Evolutionary conservation across 2,113 vertebrate genomes (phyloP).

Genomic region (Paraplagusia blochii): DNA sequence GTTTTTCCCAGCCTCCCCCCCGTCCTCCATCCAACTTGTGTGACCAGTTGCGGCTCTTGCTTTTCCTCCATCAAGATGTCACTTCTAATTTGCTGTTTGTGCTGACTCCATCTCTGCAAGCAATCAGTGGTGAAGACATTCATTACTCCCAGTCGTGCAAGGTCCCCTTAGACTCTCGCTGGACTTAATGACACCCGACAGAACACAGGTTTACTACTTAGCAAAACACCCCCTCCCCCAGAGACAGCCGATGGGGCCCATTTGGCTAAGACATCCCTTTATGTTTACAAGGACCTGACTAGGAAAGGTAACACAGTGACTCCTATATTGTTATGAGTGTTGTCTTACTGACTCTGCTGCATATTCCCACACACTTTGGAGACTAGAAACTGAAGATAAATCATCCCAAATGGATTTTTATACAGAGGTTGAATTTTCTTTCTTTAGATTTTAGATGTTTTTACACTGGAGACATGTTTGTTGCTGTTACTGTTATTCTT

Average conservation of each 20-base stretch:
- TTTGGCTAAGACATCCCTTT: slow-evolving; percentile 52
- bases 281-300: slow-evolving; percentile 45
- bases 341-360: neutral
- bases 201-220: slow-evolving; percentile 72
- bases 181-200: slow-evolving; percentile 75
- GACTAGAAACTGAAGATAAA: slow-evolving; percentile 16
- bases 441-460: too few species aligned
- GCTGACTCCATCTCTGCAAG: slow-evolving; percentile 76
- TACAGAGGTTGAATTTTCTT: too few species aligned
- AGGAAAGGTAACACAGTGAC: slow-evolving; percentile 26
- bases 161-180: slow-evolving; percentile 54
- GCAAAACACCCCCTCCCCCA: slow-evolving; percentile 53
- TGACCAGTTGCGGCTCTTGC: slow-evolving; percentile 61
- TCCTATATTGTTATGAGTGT: slow-evolving; percentile 16
- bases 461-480: too few species aligned
- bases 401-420: too few species aligned
- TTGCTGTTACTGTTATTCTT: too few species aligned
- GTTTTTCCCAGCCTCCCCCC: slow-evolving; percentile 1
- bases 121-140: slow-evolving; percentile 75
- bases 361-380: too few species aligned
- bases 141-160: slow-evolving; percentile 69
- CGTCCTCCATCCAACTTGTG: slow-evolving; percentile 43
- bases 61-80: slow-evolving; percentile 66
- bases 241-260: slow-evolving; percentile 48
- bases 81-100: slow-evolving; percentile 75